Evolutionary conservation across 2,113 vertebrate genomes (phyloP).

Genomic region (Noctilio leporinus): DNA sequence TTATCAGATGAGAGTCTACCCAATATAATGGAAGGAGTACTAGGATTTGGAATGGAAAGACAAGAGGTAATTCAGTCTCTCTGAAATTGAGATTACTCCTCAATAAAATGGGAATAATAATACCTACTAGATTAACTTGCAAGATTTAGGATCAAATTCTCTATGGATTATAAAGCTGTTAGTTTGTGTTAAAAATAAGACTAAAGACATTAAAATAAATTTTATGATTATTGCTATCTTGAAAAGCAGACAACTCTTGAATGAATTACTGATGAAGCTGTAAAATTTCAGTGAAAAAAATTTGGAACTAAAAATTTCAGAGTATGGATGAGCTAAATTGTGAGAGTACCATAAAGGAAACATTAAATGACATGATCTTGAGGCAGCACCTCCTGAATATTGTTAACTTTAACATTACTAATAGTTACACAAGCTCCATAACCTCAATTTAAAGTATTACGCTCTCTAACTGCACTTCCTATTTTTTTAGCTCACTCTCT

Average conservation of each 20-base stretch:
- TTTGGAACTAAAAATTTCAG: neutral
- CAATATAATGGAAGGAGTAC: neutral
- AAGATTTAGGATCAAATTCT: neutral
- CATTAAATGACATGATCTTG: neutral
- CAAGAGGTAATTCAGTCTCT: neutral
- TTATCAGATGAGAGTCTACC: neutral
- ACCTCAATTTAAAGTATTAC: neutral
- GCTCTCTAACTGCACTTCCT: neutral
- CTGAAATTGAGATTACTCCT: neutral
- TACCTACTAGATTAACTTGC: neutral
- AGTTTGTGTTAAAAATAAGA: neutral
- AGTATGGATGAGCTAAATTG: neutral
- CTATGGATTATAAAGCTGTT: neutral
- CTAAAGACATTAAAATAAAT: neutral
- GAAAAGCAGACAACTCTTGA: neutral
- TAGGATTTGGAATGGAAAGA: neutral
- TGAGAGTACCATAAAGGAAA: neutral
- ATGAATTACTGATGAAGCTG: neutral
- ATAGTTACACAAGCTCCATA: neutral
- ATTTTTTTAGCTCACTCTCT: neutral
- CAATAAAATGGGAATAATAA: neutral
- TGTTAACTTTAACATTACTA: neutral
- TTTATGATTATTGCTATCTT: neutral
- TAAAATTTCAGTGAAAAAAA: neutral
- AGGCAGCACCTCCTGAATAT: neutral